Percentiles rank a stretch among this genome's conserved stretches.
These are phyloP conservation scores for Aurelia sp. DNA, from an alignment of 30 jellyfish, hydroid and myxozoan genomes.

Conservation along the genomic window DNA sequence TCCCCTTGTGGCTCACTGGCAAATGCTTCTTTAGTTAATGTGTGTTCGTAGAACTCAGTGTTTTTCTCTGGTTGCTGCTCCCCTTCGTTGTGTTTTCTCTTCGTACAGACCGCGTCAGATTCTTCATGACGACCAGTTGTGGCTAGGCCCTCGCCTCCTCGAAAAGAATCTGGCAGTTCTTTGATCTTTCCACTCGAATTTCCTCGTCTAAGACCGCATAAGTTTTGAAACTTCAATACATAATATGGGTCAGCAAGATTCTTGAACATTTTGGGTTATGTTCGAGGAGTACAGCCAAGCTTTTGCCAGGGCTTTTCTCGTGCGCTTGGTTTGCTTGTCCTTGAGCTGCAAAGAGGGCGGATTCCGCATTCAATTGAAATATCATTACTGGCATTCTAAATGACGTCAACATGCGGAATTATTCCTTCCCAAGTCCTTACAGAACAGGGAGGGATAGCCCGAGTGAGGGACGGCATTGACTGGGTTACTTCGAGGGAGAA, in stretches of 20 bases:
- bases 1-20: conserved; percentile 64
- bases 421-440: too few relatives aligned
- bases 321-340: too few relatives aligned
- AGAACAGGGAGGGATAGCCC: too few relatives aligned
- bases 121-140: background rate
- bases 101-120: conserved; percentile 2
- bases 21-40: conserved; percentile 41
- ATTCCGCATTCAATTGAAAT: too few relatives aligned
- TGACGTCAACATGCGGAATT: too few relatives aligned
- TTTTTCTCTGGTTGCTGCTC: background rate
- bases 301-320: too few relatives aligned
- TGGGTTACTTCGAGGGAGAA: too few relatives aligned
- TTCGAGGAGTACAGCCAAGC: too few relatives aligned
- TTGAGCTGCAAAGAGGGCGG: too few relatives aligned
- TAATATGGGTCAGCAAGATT: conserved; percentile 76
- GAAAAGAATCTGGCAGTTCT: conserved; percentile 8
- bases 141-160: conserved; percentile 64
- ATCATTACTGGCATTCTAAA: too few relatives aligned
- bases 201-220: conserved; percentile 81
- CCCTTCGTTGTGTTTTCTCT: background rate
- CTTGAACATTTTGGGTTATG: conserved; percentile 60
- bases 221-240: conserved; percentile 84
- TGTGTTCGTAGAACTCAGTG: conserved; percentile 27
- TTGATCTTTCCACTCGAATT: conserved; percentile 39
- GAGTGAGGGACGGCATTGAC: too few relatives aligned